Base-by-base conservation (phyloP, 2,113 vertebrate genomes). In the Plecturocebus donacophilus region DNA sequence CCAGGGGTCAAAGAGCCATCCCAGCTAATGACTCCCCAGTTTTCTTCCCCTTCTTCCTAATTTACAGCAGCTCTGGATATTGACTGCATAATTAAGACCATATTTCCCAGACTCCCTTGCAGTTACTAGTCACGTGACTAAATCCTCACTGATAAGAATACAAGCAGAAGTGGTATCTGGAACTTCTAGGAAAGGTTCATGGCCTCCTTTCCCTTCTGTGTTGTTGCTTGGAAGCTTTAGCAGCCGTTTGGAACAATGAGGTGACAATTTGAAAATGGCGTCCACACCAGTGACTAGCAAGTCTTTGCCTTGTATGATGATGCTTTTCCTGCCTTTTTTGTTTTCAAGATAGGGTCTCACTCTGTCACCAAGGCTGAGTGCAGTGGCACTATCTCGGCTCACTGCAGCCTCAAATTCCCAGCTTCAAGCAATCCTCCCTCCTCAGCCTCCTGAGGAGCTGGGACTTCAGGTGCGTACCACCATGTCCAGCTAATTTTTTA, bases 101-200 rank as follows among this genome's bases (percentile, higher is more conserved):
- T 85, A 47, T 94, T 94, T 91, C 95, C 93, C 91, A 97, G 91
- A 23, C 49, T 70, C 30, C 66, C 61, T 92, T 85, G 64, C 9
- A 66, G 20, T 77, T 66, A 45, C 45, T 91, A n/a, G 11, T 88
- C 61, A 16, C 25, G 49, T 82, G 91, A 86, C 81, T 61, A 73
- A 68, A 70, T 70, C 70, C 80, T 83, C 42, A 96, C 49, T 52
- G 83, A 83, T 17, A 52, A 91, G 64, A 83, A 94, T 5, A 30
- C 25, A 19, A 85, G 49, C 61, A 68, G 64, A 90, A 47, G 42
- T 25, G 9, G 8, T 38, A 13, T 27, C 38, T 42, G 71, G 70
- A 76, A 75, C 81, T 92, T 86, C 13, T 49, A 30, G 68, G n/a
- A 92, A 83, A 47, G 9, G 7, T 42, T 2, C 6, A 2, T 6